These are phyloP conservation scores for Diadema setosum DNA, from an alignment of 35 echinoderm and acorn worm genomes.

Conservation along the genomic window DNA sequence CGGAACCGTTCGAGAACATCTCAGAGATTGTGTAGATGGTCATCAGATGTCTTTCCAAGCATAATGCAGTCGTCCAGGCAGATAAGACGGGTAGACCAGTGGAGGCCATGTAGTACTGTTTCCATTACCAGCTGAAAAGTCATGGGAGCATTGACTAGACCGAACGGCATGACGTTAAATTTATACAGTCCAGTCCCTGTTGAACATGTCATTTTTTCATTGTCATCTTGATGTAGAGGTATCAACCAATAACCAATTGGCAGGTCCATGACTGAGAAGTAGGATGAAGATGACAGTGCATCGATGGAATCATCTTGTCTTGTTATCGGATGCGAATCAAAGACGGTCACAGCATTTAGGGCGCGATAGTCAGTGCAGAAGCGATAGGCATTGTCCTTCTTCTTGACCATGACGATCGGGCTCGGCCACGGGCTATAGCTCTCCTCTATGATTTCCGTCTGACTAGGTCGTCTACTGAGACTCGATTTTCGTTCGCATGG, in stretches of 20 bases:
- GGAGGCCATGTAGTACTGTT: neutral
- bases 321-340: neutral
- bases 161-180: neutral
- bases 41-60: constrained; percentile 3
- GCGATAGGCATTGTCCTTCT: constrained; percentile 30
- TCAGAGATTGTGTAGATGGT: constrained; percentile 4
- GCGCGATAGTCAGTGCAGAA: neutral
- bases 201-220: neutral
- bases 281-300: neutral
- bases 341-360: neutral
- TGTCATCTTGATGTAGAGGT: neutral
- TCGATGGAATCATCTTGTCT: neutral
- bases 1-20: neutral
- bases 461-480: constrained; percentile 26
- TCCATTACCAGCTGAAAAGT: neutral
- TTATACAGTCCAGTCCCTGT: neutral
- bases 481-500: constrained; percentile 1
- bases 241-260: neutral
- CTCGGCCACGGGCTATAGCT: constrained; percentile 45
- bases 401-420: constrained; percentile 55
- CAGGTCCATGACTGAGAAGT: constrained; percentile 16
- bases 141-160: neutral
- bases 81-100: constrained; percentile 24
- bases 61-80: constrained; percentile 41
- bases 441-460: constrained; percentile 13